These are phyloP conservation scores for Melanerpes aurifrons DNA, from an alignment of 2,113 vertebrate species.

Conservation along the genomic window DNA sequence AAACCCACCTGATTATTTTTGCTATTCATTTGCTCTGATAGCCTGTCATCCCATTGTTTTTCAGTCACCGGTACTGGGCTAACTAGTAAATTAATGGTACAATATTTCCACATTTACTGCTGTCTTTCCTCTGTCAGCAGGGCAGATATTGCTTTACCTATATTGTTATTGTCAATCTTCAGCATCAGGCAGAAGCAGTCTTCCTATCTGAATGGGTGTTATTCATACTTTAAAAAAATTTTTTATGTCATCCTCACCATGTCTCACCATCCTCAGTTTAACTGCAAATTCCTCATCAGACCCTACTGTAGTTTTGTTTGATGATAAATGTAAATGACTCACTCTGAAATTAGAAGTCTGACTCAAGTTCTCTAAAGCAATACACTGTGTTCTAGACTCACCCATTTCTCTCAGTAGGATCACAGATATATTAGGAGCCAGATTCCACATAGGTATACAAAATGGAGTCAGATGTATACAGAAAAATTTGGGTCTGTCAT, in stretches of 20 bases:
- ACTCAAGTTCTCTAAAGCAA: conserved; percentile 52
- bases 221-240: not conserved
- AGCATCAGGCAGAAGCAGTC: not conserved
- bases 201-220: not conserved
- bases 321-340: conserved; percentile 52
- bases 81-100: not conserved
- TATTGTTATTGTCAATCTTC: not conserved
- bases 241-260: not conserved
- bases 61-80: not conserved
- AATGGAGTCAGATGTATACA: not conserved
- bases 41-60: not conserved
- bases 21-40: not conserved
- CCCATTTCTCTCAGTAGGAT: not conserved
- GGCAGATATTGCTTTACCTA: not conserved
- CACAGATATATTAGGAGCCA: not conserved
- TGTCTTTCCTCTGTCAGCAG: not conserved
- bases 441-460: not conserved
- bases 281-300: conserved; percentile 16
- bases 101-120: not conserved
- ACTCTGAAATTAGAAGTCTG: conserved; percentile 44
- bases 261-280: not conserved
- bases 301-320: conserved; percentile 19
- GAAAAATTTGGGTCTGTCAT: not conserved
- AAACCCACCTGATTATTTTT: not conserved
- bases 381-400: conserved; percentile 19